Conservation (phyloP, 2,797 vertebrate genomes). For the Heliangelus exortis region DNA sequence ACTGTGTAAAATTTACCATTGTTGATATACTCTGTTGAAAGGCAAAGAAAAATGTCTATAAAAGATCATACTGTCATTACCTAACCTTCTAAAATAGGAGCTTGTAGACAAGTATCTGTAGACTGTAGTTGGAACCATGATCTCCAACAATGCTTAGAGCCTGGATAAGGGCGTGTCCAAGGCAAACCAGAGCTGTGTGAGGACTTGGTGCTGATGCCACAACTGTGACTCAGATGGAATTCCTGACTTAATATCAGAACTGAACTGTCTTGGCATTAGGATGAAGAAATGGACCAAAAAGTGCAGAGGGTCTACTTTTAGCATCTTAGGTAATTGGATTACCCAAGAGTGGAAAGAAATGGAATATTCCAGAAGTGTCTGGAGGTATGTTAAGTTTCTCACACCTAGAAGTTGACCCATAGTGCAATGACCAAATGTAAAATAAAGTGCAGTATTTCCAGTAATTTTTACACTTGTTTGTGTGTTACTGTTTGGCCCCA, state of each 20-base stretch:
- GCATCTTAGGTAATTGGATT: not conserved
- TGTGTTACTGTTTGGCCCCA: not conserved
- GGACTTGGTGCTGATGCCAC: not conserved
- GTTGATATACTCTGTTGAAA: not conserved
- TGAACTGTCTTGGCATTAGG: not conserved
- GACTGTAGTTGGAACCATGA: not conserved
- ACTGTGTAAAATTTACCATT: not conserved
- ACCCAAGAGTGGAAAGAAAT: not conserved
- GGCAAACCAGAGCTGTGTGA: not conserved
- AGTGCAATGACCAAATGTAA: not conserved
- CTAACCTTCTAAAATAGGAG: not conserved
- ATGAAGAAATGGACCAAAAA: not conserved
- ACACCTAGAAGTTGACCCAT: not conserved
- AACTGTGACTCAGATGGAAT: not conserved
- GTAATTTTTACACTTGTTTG: not conserved
- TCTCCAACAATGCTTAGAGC: not conserved
- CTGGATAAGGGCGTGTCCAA: not conserved
- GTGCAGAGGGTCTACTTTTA: not conserved
- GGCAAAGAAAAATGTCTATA: not conserved
- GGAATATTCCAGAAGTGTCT: not conserved
- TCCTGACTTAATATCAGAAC: not conserved
- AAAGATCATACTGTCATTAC: not conserved
- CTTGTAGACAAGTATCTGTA: not conserved
- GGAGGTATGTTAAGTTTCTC: not conserved
- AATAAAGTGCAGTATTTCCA: not conserved